Percentiles rank a stretch among this genome's conserved stretches.
Evolutionary conservation across 2,888 invertebrate genomes (phyloP).

Genomic region (Standfussiana lucernea): DNA sequence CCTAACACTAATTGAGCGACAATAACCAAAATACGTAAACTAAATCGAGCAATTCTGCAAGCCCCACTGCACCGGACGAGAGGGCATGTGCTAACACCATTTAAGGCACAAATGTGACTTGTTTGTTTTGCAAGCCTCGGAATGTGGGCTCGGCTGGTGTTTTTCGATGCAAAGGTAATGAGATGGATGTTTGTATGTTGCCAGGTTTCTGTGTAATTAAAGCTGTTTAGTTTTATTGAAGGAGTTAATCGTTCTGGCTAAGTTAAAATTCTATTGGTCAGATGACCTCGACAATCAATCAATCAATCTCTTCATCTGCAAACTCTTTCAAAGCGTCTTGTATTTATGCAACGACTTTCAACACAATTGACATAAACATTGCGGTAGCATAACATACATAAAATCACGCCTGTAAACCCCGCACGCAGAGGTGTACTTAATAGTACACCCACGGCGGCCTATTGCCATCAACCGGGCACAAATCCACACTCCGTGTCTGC

Average conservation of each 20-base stretch:
- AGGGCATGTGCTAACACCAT: conserved; percentile 82
- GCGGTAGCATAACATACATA: no score
- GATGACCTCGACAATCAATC: background rate
- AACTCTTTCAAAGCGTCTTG: background rate
- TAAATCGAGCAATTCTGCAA: conserved; percentile 41
- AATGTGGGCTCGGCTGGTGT: conserved; percentile 77
- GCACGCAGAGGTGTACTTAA: no score
- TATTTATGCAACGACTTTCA: background rate
- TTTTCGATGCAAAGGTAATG: conserved; percentile 66
- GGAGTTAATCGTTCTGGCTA: background rate
- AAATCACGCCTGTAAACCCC: no score
- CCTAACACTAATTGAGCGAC: conserved; percentile 20
- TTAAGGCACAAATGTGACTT: conserved; percentile 76
- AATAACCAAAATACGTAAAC: conserved; percentile 35
- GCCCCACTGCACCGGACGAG: conserved; percentile 64
- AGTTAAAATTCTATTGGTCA: background rate
- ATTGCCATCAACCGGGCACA: no score
- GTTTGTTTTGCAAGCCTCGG: conserved; percentile 77
- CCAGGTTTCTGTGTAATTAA: conserved; percentile 52
- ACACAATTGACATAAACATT: background rate
- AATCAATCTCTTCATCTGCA: background rate
- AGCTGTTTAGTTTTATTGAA: conserved; percentile 34
- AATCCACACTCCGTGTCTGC: no score
- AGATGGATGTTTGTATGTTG: conserved; percentile 48
- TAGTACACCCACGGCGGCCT: no score